These are phyloP conservation scores for Caenorhabditis remanei DNA, from an alignment of 1,140 invertebrate genomes.

Conservation along the genomic window DNA sequence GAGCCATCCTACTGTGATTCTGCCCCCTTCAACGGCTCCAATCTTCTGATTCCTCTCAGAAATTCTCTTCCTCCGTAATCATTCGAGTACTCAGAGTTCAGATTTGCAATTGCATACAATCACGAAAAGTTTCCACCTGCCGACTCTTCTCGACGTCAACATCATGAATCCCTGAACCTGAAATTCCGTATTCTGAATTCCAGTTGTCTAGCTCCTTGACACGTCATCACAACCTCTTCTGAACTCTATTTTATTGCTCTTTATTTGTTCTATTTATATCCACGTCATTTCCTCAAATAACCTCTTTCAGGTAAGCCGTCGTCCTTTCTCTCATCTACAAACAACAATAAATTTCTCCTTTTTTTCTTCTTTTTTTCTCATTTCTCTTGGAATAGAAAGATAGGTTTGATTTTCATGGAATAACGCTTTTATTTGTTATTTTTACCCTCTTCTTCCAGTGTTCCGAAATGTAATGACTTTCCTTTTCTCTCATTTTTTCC, in stretches of 20 bases:
- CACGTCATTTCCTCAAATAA: too few species aligned
- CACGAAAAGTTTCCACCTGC: neutral
- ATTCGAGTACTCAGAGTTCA: neutral
- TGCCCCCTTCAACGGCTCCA: too few species aligned
- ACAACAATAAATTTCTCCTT: too few species aligned
- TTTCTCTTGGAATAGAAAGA: neutral
- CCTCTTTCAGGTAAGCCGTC: too few species aligned
- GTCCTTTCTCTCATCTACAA: neutral
- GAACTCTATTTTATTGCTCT: neutral
- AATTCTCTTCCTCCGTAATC: neutral
- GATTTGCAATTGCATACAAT: neutral
- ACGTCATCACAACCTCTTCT: neutral
- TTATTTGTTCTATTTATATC: neutral
- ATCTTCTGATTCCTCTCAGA: too few species aligned
- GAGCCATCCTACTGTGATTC: too few species aligned
- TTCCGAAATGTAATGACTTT: conserved; percentile 1
- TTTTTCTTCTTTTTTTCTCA: too few species aligned
- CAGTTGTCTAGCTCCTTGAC: neutral
- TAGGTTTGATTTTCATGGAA: neutral
- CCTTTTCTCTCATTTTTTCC: neutral
- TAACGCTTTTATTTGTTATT: conserved; percentile 1
- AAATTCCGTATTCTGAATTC: neutral
- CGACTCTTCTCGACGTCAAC: neutral
- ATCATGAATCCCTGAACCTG: neutral
- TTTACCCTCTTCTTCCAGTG: neutral